A percentile compares a stretch with the other conserved stretches of the same genome.
These are phyloP conservation scores for Mirounga angustirostris DNA, from an alignment of 2,113 vertebrate species.

Conservation along the genomic window DNA sequence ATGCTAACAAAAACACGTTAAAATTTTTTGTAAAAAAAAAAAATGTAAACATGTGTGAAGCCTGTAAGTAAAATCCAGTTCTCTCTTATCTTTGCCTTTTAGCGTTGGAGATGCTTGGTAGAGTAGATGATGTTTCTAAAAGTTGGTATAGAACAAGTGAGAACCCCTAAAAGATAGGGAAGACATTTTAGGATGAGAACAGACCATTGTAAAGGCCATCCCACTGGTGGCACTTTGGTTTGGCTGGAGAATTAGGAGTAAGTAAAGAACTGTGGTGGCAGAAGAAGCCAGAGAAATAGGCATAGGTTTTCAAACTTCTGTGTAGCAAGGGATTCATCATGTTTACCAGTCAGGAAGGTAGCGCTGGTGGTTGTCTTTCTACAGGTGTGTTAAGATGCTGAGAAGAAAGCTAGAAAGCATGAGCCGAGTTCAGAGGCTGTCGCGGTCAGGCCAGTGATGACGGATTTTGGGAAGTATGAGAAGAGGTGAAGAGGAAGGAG, in stretches of 20 bases:
- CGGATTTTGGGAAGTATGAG: neutral
- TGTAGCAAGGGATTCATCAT: neutral
- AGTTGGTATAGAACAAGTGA: neutral
- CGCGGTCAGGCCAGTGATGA: neutral
- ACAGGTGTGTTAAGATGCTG: neutral
- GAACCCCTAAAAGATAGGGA: neutral
- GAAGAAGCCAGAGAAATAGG: neutral
- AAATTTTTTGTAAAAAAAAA: too few relatives aligned
- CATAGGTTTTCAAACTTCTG: neutral
- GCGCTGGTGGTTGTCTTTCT: slow-evolving; percentile 23
- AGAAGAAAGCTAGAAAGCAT: neutral
- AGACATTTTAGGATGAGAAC: neutral
- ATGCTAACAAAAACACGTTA: neutral
- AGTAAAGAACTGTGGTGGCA: neutral
- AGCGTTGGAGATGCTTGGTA: neutral
- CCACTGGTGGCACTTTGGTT: neutral
- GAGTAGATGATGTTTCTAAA: neutral
- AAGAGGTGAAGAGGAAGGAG: neutral
- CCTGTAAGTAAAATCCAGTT: slow-evolving; percentile 15
- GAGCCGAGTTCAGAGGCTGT: neutral
- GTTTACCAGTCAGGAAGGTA: slow-evolving; percentile 38
- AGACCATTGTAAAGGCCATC: neutral
- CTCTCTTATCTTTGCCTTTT: slow-evolving; percentile 11
- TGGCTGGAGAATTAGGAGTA: neutral
- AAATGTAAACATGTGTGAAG: neutral